Evolutionary conservation across 2,113 vertebrate species (phyloP).

Genomic region (Passer montanus): DNA sequence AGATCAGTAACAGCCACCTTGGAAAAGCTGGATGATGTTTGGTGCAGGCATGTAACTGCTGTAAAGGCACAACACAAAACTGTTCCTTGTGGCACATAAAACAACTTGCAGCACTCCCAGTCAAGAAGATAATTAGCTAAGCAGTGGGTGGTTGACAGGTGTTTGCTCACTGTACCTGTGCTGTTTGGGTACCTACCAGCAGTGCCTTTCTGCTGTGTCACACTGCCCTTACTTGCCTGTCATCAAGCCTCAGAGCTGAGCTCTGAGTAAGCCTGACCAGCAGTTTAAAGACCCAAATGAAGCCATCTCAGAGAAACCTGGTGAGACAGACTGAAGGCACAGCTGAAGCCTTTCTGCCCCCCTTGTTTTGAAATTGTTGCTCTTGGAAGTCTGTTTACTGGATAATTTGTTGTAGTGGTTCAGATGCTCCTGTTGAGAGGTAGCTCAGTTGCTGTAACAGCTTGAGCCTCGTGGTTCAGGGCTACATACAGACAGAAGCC

Average conservation of each 20-base stretch:
- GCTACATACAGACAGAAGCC: not conserved
- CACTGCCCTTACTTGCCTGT: rapidly evolving
- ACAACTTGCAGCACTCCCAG: not conserved
- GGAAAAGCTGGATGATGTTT: not conserved
- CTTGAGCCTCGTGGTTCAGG: not conserved
- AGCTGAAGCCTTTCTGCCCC: not conserved
- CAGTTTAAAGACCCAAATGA: not conserved
- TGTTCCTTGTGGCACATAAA: not conserved
- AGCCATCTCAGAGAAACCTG: not conserved
- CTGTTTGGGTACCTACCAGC: not conserved
- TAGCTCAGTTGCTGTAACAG: not conserved
- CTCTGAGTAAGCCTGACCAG: not conserved
- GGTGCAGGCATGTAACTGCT: not conserved
- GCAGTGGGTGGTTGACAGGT: not conserved
- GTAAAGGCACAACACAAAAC: not conserved
- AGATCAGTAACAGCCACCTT: not conserved
- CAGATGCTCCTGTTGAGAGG: not conserved
- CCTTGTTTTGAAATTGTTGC: not conserved
- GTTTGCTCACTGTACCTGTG: not conserved
- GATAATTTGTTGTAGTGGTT: not conserved
- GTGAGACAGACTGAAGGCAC: not conserved
- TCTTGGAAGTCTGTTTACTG: not conserved
- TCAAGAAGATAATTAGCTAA: not conserved
- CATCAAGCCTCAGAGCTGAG: not conserved
- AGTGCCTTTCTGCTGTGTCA: not conserved